phyloP scores from a whole-genome alignment of 2,888 invertebrate genomes.

The Aethes cnicana region DNA sequence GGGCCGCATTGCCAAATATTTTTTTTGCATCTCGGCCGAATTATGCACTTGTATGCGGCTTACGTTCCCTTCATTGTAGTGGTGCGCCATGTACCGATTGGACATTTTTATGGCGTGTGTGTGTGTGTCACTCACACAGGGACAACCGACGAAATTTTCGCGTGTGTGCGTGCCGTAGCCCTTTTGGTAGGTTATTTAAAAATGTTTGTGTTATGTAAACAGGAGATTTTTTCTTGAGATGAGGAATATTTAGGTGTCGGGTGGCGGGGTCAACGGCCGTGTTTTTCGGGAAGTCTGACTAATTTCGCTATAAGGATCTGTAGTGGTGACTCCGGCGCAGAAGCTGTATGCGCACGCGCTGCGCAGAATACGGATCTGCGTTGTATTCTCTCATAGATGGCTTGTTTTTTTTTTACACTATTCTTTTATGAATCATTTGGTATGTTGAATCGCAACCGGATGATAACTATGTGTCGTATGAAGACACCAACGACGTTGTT shows the following conservation, averaged over 20 bases:
- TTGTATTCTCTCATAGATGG: conserved; percentile 18
- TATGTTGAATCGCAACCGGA: too few species aligned
- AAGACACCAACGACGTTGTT: too few species aligned
- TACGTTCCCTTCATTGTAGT: conserved; percentile 82
- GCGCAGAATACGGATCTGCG: conserved; percentile 12
- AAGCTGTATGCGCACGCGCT: conserved; percentile 36
- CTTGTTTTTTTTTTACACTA: conserved; percentile 11
- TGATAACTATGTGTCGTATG: too few species aligned
- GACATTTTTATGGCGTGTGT: conserved; percentile 77
- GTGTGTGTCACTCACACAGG: conserved; percentile 70
- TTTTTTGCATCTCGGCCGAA: conserved; percentile 83
- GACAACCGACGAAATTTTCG: conserved; percentile 63
- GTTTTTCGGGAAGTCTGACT: conserved; percentile 80
- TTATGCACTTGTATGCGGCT: conserved; percentile 83
- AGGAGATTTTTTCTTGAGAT: conserved; percentile 65
- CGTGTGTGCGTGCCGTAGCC: conserved; percentile 68
- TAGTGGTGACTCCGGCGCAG: conserved; percentile 50
- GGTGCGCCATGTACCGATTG: conserved; percentile 80
- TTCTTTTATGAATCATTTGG: conserved; percentile 18
- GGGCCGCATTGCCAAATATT: conserved; percentile 83
- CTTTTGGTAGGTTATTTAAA: conserved; percentile 74
- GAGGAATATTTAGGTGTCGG: conserved; percentile 78
- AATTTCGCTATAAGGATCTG: conserved; percentile 70
- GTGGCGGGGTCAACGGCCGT: conserved; percentile 70
- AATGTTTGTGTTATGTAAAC: conserved; percentile 79